Base-by-base conservation (phyloP, 2,113 vertebrate species). In the Echinops telfairi region DNA sequence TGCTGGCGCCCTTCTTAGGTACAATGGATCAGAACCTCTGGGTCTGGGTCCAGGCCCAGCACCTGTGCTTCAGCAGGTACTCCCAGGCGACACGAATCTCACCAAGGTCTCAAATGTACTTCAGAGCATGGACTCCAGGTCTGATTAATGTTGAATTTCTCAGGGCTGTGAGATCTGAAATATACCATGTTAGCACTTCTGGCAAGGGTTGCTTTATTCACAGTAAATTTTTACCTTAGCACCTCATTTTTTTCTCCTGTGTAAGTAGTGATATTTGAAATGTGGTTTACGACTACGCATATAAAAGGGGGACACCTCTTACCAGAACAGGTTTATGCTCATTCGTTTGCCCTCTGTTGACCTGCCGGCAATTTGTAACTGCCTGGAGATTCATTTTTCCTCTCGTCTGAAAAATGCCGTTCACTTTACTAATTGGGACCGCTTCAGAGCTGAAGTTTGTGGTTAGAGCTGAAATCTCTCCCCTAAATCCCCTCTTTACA, bases 181-280 rank as follows among this genome's bases (percentile, higher is more conserved):
- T 7, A 60, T 4, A 33, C 23, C 47, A 68, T 36, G 87, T 88
- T 78, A 86, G 27, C 9, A 23, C 66, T 83, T 92, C 43, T 94
- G 90, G 88, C 83, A 93, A 62, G 64, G 80, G 12, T 80, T 88
- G 22, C 82, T 91, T 93, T 94, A 87, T 92, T 95, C 80, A 57
- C 43, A 80, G 87, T 75, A 89, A 95, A 95, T 93, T 95, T 96
- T 84, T 95, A 91, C 93, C 86, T 93, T 92, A 96, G 64, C 57
- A 90, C 83, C 19, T 82, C 84, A 94, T 95, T 94, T 62, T 62
- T 93, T 68, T 82, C 75, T 92, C 53, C 70, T 38, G 43, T 75
- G 12, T 93, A 87, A 22, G 29, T 73, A 87, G 40, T 92, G 53
- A 91, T 92, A 62, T 94, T 80, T 95, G 66, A 93, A 96, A 83